phyloP scores from a whole-genome alignment of 2,113 vertebrate genomes.

The Prolemur simus region DNA sequence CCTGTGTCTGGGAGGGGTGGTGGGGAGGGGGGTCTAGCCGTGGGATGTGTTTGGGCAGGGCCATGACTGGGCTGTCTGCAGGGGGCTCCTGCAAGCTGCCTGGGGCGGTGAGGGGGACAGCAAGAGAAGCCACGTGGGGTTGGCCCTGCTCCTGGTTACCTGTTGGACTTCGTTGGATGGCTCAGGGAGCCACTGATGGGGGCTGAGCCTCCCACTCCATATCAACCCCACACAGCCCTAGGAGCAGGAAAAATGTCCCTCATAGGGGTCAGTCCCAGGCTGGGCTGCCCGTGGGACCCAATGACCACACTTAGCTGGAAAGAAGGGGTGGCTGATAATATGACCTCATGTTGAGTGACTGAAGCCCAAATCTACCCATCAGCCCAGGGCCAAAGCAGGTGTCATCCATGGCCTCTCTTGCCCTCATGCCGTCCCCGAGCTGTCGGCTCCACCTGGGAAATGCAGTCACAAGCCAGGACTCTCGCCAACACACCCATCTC shows the following conservation, averaged over 20 bases:
- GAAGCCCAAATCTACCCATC: not conserved
- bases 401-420: no score
- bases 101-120: no score
- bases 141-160: not conserved
- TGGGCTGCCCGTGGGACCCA: not conserved
- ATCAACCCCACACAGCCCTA: not conserved
- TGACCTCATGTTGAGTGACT: not conserved
- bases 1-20: fast-evolving
- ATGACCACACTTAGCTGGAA: not conserved
- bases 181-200: not conserved
- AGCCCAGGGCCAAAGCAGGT: not conserved
- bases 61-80: not conserved
- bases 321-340: not conserved
- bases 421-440: not conserved
- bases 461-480: not conserved
- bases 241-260: not conserved
- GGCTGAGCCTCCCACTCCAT: not conserved
- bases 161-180: not conserved
- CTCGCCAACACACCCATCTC: not conserved
- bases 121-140: not conserved
- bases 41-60: not conserved
- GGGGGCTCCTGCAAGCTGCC: not conserved
- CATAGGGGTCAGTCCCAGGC: not conserved
- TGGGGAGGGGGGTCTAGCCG: not conserved
- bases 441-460: not conserved